phyloP scores from a whole-genome alignment of 2,797 vertebrate genomes.

The Periophthalmus magnuspinnatus region DNA sequence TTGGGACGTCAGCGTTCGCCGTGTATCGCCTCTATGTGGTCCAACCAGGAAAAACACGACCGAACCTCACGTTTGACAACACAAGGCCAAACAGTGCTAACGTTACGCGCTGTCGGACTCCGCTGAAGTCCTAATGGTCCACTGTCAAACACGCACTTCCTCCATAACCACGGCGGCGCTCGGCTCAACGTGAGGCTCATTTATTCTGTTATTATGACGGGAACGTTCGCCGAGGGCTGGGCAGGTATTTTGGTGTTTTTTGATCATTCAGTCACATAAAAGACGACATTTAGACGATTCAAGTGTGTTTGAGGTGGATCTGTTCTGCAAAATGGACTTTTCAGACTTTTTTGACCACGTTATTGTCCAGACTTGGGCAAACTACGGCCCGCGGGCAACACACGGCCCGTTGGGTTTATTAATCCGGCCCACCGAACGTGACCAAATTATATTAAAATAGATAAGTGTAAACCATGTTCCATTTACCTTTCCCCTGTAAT shows the following conservation, averaged over 20 bases:
- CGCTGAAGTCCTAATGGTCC: constrained; percentile 52
- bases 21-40: constrained; percentile 51
- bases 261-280: not conserved
- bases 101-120: constrained; percentile 48
- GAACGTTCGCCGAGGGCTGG: constrained; percentile 28
- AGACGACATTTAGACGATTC: not conserved
- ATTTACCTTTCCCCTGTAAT: no score
- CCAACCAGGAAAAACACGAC: constrained; percentile 48
- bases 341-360: no score
- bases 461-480: no score
- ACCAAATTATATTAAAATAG: no score
- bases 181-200: constrained; percentile 38
- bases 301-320: not conserved
- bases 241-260: not conserved
- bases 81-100: constrained; percentile 65
- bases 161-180: constrained; percentile 32
- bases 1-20: constrained; percentile 40
- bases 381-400: no score
- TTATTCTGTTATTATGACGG: constrained; percentile 40
- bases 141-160: constrained; percentile 50
- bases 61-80: constrained; percentile 50
- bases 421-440: no score
- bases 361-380: no score
- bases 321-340: no score
- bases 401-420: no score